These are phyloP conservation scores for Remorina albescens DNA, from an alignment of 2,797 vertebrate genomes.

Conservation along the genomic window DNA sequence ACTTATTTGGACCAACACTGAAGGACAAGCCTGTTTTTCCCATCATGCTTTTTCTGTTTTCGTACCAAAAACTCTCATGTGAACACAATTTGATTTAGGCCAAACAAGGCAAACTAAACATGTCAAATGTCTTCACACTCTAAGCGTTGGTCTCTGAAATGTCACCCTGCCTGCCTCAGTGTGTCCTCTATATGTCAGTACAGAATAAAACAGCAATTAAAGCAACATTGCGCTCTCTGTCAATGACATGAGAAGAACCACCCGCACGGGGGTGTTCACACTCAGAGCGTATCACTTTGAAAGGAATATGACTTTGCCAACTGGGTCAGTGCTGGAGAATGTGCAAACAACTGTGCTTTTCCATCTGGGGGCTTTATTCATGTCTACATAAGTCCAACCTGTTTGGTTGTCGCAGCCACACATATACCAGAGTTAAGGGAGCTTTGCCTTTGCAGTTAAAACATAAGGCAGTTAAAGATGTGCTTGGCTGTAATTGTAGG, in stretches of 20 bases:
- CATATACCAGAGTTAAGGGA: constrained; percentile 41
- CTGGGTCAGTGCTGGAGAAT: constrained; percentile 52
- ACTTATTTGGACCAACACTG: not conserved
- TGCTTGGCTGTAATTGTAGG: constrained; percentile 34
- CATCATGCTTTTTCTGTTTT: constrained; percentile 11
- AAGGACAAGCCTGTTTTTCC: not conserved
- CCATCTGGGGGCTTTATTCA: constrained; percentile 37
- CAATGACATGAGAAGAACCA: constrained; percentile 42
- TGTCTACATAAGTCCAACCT: constrained; percentile 56
- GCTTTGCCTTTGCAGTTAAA: constrained; percentile 4
- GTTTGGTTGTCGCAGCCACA: constrained; percentile 31
- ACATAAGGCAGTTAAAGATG: constrained; percentile 29
- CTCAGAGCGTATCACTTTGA: constrained; percentile 48
- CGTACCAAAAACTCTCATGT: not conserved
- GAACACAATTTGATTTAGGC: constrained; percentile 29
- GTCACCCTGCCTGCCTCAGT: constrained; percentile 29
- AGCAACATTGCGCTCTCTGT: constrained; percentile 47
- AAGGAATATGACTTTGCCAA: constrained; percentile 52
- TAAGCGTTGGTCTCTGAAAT: constrained; percentile 21
- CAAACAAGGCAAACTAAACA: constrained; percentile 1
- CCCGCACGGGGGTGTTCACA: constrained; percentile 11
- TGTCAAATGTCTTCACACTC: constrained; percentile 18
- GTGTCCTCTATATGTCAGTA: constrained; percentile 33
- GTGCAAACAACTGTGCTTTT: constrained; percentile 38
- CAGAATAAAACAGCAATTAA: constrained; percentile 59